Conservation (phyloP, 1,140 invertebrate species). For the Zaprionus africanus region DNA sequence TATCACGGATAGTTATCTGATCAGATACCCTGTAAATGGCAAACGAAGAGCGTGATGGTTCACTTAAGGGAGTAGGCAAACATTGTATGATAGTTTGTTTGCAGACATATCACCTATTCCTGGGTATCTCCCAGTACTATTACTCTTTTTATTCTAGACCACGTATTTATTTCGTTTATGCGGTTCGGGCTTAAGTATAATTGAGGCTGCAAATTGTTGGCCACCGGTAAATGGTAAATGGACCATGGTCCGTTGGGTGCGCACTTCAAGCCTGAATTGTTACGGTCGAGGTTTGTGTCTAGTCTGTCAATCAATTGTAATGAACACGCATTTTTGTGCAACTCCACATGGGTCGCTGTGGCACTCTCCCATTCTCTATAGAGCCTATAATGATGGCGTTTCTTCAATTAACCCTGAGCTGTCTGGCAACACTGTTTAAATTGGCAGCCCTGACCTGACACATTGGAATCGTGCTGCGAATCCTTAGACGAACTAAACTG, state of each 20-base stretch:
- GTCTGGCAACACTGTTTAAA: conserved; percentile 47
- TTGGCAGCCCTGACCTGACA: conserved; percentile 70
- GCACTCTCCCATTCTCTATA: conserved; percentile 25
- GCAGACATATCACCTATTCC: background rate
- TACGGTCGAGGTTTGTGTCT: conserved; percentile 47
- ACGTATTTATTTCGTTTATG: conserved; percentile 15
- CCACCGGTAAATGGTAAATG: conserved; percentile 56
- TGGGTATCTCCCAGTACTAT: conserved; percentile 8
- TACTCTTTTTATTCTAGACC: background rate
- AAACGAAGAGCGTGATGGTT: background rate
- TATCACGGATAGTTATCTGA: conserved; percentile 43
- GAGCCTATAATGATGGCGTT: conserved; percentile 40
- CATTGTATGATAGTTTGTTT: background rate
- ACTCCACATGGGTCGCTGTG: conserved; percentile 28
- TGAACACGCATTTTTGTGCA: conserved; percentile 72
- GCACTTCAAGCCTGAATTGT: conserved; percentile 71
- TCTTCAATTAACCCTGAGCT: conserved; percentile 69
- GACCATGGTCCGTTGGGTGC: conserved; percentile 71
- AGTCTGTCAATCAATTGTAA: conserved; percentile 77
- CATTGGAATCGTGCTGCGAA: conserved; percentile 23
- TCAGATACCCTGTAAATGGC: conserved; percentile 15
- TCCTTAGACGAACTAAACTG: background rate
- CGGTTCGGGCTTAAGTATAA: conserved; percentile 34
- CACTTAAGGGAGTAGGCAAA: background rate
- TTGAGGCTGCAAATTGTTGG: conserved; percentile 57